Base-by-base conservation (phyloP, 2,797 vertebrate genomes). In the Muraenolepis orangiensis region DNA sequence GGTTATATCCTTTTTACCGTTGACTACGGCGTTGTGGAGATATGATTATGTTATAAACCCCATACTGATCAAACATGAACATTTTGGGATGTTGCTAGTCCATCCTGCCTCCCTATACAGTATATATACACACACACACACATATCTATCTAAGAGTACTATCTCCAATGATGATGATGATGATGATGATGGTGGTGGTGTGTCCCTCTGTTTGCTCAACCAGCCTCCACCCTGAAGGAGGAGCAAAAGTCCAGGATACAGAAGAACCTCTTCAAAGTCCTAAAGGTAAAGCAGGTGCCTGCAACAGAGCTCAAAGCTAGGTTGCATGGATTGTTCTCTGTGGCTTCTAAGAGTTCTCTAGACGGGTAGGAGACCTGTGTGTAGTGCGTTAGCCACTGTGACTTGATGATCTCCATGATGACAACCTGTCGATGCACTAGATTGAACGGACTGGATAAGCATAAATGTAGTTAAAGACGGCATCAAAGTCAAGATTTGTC, bases 181-280 rank as follows among this genome's bases (percentile, higher is more conserved):
- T 34, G 32, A 8, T 34, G 32, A 8, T 34, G 32, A 8, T 4
- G 42, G 18, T 51, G 42, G 42, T 13, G 12, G 30, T 29, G 13
- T 67, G 12, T 57, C 11, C 20, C 10, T 57, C 51, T 68, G 2
- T 76, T 23, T 78, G 81, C 51, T n/a, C 29, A n/a, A 12, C 1
- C 76, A 98, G 96, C 94, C 75, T 98, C 96, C 72, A 95, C 93
- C 71, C 87, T 98, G 74, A 95, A 93, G 82, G 94, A 96, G 73
- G 96, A 97, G 42, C 95, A 97, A 67, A 97, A 97, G 82, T 95
- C 93, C 32, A 91, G 92, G 72, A 97, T 98, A 86, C 94, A 97
- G 87, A 96, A 95, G 85, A 98, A 98, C 84, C 90, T 98, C 46
- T 91, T 96, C 61, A 96, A 93, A 85, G 95, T 97, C 76, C 85